phyloP scores from a whole-genome alignment of 2,797 vertebrate species.

The Okamejei kenojei region DNA sequence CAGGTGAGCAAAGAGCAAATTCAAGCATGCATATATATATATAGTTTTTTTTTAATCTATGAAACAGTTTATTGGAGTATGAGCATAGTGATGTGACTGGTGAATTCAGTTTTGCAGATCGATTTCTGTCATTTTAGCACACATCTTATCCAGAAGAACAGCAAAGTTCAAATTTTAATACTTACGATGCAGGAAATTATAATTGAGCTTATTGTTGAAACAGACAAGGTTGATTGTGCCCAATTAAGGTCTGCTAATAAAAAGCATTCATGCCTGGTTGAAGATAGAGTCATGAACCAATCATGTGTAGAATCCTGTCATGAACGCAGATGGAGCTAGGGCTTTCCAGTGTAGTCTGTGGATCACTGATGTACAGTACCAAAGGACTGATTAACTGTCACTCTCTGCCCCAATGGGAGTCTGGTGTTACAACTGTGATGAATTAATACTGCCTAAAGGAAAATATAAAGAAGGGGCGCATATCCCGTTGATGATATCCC shows the following conservation, averaged over 20 bases:
- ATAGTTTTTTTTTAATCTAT: background rate
- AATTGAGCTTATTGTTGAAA: background rate
- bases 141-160: background rate
- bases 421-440: background rate
- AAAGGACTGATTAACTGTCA: conserved; percentile 20
- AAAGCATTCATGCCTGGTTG: background rate
- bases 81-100: background rate
- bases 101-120: background rate
- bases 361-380: background rate
- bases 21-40: background rate
- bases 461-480: background rate
- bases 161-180: background rate
- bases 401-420: background rate
- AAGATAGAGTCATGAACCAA: background rate
- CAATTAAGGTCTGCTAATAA: background rate
- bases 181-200: background rate
- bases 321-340: background rate
- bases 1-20: background rate
- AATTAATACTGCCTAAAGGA: conserved; percentile 21
- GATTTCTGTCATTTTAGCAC: background rate
- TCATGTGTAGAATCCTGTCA: background rate
- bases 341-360: background rate
- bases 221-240: background rate
- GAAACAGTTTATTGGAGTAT: background rate
- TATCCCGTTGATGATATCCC: background rate